Evolutionary conservation across 92 coral and sea anemone genomes (phyloP).

Genomic region (Porites cylindrica): DNA sequence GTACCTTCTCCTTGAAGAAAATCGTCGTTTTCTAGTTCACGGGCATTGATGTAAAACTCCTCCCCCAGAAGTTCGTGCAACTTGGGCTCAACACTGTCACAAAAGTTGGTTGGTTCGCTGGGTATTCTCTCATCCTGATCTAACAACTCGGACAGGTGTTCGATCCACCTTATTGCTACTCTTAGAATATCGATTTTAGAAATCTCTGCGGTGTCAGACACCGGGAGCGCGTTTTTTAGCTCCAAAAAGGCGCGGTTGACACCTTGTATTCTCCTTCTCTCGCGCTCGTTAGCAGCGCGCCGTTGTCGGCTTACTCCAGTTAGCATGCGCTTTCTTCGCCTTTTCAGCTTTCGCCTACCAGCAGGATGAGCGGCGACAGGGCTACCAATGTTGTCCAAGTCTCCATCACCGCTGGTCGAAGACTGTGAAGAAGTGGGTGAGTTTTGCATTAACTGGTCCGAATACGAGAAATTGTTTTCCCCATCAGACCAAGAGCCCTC

Average conservation of each 20-base stretch:
- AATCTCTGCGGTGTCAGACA: slow-evolving; percentile 89
- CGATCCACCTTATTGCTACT: slow-evolving; percentile 97
- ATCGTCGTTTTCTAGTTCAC: slow-evolving; percentile 53
- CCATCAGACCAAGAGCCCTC: slow-evolving; percentile 24
- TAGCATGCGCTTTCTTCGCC: slow-evolving; percentile 96
- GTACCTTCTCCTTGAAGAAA: slow-evolving; percentile 75
- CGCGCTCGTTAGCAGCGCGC: slow-evolving; percentile 98
- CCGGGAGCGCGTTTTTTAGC: slow-evolving; percentile 95
- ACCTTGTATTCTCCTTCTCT: slow-evolving; percentile 94
- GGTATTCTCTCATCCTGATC: slow-evolving; percentile 81
- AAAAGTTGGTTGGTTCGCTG: not conserved
- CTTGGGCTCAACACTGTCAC: slow-evolving; percentile 51
- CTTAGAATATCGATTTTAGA: slow-evolving; percentile 96
- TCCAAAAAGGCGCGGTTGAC: slow-evolving; percentile 97
- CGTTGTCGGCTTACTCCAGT: slow-evolving; percentile 99
- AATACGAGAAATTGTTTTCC: slow-evolving; percentile 13
- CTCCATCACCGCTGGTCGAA: slow-evolving; percentile 40
- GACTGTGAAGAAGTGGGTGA: slow-evolving; percentile 37
- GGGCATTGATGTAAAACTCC: slow-evolving; percentile 58
- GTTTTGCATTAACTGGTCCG: slow-evolving; percentile 32
- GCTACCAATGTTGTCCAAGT: slow-evolving; percentile 21
- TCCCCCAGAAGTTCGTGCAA: slow-evolving; percentile 65
- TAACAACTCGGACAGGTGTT: slow-evolving; percentile 87
- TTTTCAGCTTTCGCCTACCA: slow-evolving; percentile 61
- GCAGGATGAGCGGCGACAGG: slow-evolving; percentile 13